These are phyloP conservation scores for Atta texana DNA, from an alignment of 1,140 invertebrate species.

Conservation along the genomic window DNA sequence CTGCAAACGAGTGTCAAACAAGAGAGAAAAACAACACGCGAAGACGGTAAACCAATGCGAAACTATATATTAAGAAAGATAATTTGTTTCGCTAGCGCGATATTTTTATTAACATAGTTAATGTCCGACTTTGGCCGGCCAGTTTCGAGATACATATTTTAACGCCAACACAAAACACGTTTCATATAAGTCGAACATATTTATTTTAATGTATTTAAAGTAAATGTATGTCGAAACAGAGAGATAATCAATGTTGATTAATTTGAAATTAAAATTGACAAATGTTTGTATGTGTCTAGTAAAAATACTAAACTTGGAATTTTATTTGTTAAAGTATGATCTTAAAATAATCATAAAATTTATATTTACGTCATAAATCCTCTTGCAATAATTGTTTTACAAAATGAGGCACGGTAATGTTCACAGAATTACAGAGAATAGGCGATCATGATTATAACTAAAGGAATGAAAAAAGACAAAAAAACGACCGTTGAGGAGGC, in stretches of 20 bases:
- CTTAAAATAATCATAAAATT: conserved; percentile 2
- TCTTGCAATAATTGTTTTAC: background rate
- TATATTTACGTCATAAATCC: no score
- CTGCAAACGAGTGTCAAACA: conserved; percentile 1
- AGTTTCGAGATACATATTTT: background rate
- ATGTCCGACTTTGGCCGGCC: background rate
- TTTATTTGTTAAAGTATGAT: background rate
- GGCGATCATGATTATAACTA: conserved; percentile 35
- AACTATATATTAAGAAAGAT: conserved; percentile 45
- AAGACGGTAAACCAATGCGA: conserved; percentile 53
- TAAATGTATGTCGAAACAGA: background rate
- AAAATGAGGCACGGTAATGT: background rate
- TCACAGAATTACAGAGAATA: conserved; percentile 32
- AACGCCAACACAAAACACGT: conserved; percentile 2
- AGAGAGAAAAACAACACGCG: background rate
- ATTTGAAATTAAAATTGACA: background rate
- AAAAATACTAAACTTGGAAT: background rate
- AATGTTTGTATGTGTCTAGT: background rate
- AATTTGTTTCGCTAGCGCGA: conserved; percentile 46
- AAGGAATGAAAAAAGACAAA: conserved; percentile 62
- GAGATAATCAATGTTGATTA: background rate
- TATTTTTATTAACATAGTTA: conserved; percentile 66
- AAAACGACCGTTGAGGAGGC: conserved; percentile 69
- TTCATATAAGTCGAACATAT: background rate
- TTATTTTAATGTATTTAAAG: conserved; percentile 1